Percentiles rank a stretch among this genome's conserved stretches.
Conservation (phyloP, 2,797 vertebrate genomes). For the Trachops cirrhosus region DNA sequence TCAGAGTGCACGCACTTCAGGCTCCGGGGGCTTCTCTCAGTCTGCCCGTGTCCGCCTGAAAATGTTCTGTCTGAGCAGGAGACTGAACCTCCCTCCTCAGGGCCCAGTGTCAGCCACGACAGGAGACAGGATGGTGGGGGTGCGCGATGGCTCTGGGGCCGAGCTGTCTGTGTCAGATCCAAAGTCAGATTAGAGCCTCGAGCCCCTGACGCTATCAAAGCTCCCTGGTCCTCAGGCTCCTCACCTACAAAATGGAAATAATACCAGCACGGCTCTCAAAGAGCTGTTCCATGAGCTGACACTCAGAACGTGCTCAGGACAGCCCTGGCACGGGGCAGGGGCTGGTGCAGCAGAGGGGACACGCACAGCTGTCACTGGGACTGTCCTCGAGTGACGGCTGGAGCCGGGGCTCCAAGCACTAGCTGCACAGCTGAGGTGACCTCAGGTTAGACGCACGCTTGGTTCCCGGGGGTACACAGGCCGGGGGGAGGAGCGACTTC, state of each 20-base stretch:
- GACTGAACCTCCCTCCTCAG: fast-evolving
- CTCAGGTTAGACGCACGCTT: not conserved
- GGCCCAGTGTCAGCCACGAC: not conserved
- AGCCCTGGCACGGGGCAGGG: not conserved
- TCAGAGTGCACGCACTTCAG: fast-evolving
- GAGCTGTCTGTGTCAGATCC: not conserved
- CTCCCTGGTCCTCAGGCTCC: not conserved
- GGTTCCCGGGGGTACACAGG: fast-evolving
- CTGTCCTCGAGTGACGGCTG: not conserved
- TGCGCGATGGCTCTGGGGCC: not conserved
- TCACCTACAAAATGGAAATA: not conserved
- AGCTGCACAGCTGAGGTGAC: not conserved
- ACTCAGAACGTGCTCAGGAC: not conserved
- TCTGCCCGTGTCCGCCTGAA: not conserved
- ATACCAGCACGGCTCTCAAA: not conserved
- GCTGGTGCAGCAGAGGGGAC: not conserved
- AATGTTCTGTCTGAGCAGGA: not conserved
- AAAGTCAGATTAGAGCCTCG: not conserved
- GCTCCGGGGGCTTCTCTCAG: not conserved
- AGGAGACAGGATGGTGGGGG: not conserved
- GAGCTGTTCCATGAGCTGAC: not conserved
- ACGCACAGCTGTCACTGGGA: fast-evolving
- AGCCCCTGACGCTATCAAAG: not conserved
- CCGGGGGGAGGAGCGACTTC: not conserved
- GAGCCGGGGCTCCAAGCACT: not conserved